Evolutionary conservation across 2,888 invertebrate genomes (phyloP).

Genomic region (Metallyticus violacea): DNA sequence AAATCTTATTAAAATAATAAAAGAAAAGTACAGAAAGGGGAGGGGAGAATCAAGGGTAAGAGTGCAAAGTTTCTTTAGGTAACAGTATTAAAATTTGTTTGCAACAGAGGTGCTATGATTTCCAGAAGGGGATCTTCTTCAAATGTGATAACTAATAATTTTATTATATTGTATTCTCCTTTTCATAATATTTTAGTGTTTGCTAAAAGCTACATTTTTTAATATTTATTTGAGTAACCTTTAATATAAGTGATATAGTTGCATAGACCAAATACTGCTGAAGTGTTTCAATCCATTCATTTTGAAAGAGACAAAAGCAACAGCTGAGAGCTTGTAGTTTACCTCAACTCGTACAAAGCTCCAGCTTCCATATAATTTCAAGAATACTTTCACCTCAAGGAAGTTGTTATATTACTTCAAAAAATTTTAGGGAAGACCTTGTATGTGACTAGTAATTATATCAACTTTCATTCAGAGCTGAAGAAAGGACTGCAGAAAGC

Average conservation of each 20-base stretch:
- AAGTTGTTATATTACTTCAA: too few species aligned
- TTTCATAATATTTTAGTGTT: not conserved
- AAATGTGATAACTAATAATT: not conserved
- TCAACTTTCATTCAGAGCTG: too few species aligned
- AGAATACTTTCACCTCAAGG: too few species aligned
- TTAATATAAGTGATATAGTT: not conserved
- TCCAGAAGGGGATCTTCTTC: not conserved
- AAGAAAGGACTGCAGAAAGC: too few species aligned
- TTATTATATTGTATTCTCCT: not conserved
- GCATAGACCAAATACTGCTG: not conserved
- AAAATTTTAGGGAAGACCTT: too few species aligned
- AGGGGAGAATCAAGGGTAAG: not conserved
- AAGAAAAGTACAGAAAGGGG: not conserved
- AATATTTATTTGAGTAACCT: too few species aligned
- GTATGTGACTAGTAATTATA: too few species aligned
- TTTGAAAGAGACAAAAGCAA: not conserved
- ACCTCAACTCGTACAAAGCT: too few species aligned
- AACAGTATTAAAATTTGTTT: not conserved
- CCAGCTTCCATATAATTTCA: too few species aligned
- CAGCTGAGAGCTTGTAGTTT: too few species aligned
- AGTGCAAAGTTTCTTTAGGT: not conserved
- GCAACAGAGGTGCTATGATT: not conserved
- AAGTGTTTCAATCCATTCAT: not conserved
- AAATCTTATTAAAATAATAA: not conserved
- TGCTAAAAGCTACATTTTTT: not conserved